A percentile compares a stretch with the other conserved stretches of the same genome.
phyloP scores from a whole-genome alignment of 2,888 invertebrate genomes.

The Amaurobius ferox region DNA sequence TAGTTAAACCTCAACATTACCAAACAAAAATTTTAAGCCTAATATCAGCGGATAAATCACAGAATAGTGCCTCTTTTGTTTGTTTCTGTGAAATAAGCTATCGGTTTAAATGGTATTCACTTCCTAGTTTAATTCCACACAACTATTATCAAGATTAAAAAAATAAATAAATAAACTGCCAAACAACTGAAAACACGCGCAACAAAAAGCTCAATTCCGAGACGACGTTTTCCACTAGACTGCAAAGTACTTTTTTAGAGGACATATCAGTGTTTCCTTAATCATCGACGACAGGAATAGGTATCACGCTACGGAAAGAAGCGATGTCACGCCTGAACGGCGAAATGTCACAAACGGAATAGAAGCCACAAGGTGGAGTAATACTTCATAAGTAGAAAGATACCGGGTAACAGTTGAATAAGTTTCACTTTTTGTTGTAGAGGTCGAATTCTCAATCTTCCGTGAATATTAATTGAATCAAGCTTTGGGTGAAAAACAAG shows the following conservation, averaged over 20 bases:
- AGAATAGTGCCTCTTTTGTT: no score
- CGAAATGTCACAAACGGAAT: slow-evolving; percentile 38
- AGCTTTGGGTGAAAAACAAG: no score
- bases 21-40: no score
- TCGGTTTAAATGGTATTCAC: no score
- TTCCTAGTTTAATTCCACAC: no score
- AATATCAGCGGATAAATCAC: no score
- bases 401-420: background rate
- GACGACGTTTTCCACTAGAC: background rate
- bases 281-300: slow-evolving; percentile 29
- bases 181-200: background rate
- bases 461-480: no score
- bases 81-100: no score
- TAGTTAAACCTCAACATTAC: no score
- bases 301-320: slow-evolving; percentile 35
- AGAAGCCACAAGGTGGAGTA: background rate
- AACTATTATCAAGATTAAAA: no score
- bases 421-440: background rate
- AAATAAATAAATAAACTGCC: no score
- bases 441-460: no score
- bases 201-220: background rate
- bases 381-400: background rate
- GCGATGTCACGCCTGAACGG: slow-evolving; percentile 52
- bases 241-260: background rate
- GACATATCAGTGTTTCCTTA: background rate